These are phyloP conservation scores for Anguilla rostrata DNA, from an alignment of 2,113 vertebrate species.

Conservation along the genomic window DNA sequence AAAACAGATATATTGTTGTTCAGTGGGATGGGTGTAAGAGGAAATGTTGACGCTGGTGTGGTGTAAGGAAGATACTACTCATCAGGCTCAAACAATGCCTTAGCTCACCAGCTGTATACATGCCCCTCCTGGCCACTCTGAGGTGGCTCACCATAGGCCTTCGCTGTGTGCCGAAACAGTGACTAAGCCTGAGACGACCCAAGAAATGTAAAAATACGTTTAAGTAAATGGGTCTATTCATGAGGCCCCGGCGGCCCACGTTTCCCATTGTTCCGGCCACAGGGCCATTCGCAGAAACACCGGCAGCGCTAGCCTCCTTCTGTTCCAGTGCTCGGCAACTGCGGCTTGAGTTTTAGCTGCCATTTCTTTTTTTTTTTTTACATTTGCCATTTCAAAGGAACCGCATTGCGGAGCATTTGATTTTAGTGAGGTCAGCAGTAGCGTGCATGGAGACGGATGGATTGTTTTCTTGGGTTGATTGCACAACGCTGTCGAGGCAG, in stretches of 20 bases:
- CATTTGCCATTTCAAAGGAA: neutral
- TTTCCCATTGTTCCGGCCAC: constrained; percentile 32
- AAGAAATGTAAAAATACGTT: constrained; percentile 27
- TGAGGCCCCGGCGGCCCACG: constrained; percentile 17
- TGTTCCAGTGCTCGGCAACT: neutral
- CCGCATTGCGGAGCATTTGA: neutral
- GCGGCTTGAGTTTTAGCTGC: neutral
- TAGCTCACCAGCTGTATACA: neutral
- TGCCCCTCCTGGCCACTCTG: constrained; percentile 7
- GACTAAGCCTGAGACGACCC: neutral
- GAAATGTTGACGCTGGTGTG: constrained; percentile 15
- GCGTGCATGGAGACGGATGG: constrained; percentile 17
- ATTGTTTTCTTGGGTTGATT: constrained; percentile 36
- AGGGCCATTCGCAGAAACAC: constrained; percentile 16
- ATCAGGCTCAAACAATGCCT: constrained; percentile 14
- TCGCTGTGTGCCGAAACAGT: neutral
- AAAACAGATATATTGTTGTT: neutral
- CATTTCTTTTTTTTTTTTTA: no score
- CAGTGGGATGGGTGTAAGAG: neutral
- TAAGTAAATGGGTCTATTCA: constrained; percentile 40
- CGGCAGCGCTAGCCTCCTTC: neutral
- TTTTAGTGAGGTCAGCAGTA: constrained; percentile 12
- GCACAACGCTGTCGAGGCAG: constrained; percentile 17
- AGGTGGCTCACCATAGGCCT: neutral
- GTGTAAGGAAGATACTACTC: neutral